Evolutionary conservation across 2,113 vertebrate genomes (phyloP).

Genomic region (Diadophis punctatus): DNA sequence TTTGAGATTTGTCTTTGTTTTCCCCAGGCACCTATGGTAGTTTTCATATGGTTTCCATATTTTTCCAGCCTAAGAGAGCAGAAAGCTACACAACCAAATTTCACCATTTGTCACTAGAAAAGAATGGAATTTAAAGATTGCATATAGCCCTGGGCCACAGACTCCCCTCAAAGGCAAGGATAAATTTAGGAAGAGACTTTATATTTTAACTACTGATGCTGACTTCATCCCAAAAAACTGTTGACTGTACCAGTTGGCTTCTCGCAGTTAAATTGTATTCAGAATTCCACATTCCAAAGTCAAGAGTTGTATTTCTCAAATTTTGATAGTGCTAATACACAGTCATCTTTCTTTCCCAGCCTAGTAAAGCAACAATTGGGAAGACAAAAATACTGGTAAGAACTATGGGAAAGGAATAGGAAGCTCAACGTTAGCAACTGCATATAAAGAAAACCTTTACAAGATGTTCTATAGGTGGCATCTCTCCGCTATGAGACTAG

Average conservation of each 20-base stretch:
- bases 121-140: background rate
- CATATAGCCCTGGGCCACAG: background rate
- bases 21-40: background rate
- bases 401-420: too few relatives aligned
- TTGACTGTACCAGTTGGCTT: background rate
- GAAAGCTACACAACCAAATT: background rate
- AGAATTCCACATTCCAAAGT: background rate
- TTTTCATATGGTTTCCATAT: background rate
- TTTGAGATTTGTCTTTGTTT: background rate
- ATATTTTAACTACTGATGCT: background rate
- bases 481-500: too few relatives aligned
- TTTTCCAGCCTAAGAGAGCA: background rate
- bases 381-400: background rate
- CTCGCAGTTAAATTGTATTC: background rate
- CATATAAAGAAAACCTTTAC: too few relatives aligned
- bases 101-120: background rate
- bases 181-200: background rate
- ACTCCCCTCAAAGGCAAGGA: background rate
- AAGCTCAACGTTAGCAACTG: too few relatives aligned
- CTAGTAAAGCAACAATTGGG: background rate
- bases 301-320: background rate
- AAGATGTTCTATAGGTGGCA: too few relatives aligned
- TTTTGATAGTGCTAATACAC: background rate
- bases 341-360: background rate
- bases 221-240: background rate